Evolutionary conservation across 2,797 vertebrate species (phyloP).

Genomic region (Antennarius maculatus): DNA sequence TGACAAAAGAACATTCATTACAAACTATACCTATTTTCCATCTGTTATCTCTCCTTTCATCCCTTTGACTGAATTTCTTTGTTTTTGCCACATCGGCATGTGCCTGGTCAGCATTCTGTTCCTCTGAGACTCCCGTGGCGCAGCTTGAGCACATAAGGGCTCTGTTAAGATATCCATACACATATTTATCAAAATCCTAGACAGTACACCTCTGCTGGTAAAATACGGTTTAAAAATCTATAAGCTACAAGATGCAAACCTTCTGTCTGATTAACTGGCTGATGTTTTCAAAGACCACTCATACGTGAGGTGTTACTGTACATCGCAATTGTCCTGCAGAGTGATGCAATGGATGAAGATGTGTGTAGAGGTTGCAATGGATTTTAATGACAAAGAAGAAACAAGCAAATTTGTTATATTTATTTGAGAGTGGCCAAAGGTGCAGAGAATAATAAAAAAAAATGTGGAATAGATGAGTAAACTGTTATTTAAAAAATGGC

Average conservation of each 20-base stretch:
- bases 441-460: constrained; percentile 6
- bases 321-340: neutral
- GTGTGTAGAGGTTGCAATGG: neutral
- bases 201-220: constrained; percentile 7
- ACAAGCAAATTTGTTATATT: constrained; percentile 5
- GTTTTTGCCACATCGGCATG: constrained; percentile 32
- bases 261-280: too few relatives aligned
- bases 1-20: constrained; percentile 64
- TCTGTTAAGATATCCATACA: constrained; percentile 51
- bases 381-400: constrained; percentile 3
- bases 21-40: constrained; percentile 49
- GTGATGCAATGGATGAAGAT: neutral
- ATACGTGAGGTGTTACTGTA: too few relatives aligned
- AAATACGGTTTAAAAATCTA: constrained; percentile 11
- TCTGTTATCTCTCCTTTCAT: constrained; percentile 6
- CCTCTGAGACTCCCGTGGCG: constrained; percentile 43
- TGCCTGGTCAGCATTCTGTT: constrained; percentile 69
- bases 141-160: constrained; percentile 56
- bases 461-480: neutral
- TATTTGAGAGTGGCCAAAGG: constrained; percentile 5
- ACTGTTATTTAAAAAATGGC: neutral
- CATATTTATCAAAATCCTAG: constrained; percentile 51
- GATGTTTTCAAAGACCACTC: too few relatives aligned
- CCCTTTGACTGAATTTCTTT: constrained; percentile 7
- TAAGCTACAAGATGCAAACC: neutral